phyloP scores from a whole-genome alignment of 2,888 invertebrate species.

The Helicoverpa assulta region DNA sequence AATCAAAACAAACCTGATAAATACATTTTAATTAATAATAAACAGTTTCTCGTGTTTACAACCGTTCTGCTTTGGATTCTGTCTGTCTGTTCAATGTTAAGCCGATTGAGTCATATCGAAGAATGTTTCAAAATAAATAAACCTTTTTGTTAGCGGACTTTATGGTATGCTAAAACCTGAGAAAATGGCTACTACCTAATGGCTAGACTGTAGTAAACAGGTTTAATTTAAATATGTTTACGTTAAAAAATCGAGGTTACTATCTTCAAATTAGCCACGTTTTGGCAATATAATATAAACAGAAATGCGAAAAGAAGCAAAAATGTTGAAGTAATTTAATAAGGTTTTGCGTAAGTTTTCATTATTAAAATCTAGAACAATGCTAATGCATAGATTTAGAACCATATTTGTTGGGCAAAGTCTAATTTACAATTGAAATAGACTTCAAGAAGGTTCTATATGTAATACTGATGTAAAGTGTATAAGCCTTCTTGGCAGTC shows the following conservation, averaged over 20 bases:
- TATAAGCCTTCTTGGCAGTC: too few species aligned
- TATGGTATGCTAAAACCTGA: constrained; percentile 3
- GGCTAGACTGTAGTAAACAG: constrained; percentile 32
- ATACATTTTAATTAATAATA: constrained; percentile 40
- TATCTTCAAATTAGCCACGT: not conserved
- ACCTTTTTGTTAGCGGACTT: constrained; percentile 12
- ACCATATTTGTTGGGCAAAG: too few species aligned
- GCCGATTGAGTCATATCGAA: constrained; percentile 42
- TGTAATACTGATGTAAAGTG: too few species aligned
- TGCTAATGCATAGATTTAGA: too few species aligned
- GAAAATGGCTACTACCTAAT: constrained; percentile 11
- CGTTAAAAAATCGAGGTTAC: not conserved
- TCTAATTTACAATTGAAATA: too few species aligned
- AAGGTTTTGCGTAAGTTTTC: not conserved
- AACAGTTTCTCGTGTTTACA: constrained; percentile 37
- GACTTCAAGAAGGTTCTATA: too few species aligned
- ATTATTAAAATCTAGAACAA: not conserved
- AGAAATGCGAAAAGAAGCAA: not conserved
- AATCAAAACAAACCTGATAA: constrained; percentile 21
- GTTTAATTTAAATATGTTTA: not conserved
- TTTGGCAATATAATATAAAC: not conserved
- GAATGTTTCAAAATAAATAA: constrained; percentile 38
- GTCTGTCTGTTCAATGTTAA: constrained; percentile 49
- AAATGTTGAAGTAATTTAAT: not conserved
- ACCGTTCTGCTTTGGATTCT: constrained; percentile 25